Percentiles rank a stretch among this genome's conserved stretches.
Conservation (phyloP, 92 coral and sea anemone species). For the Bergia sp. region DNA sequence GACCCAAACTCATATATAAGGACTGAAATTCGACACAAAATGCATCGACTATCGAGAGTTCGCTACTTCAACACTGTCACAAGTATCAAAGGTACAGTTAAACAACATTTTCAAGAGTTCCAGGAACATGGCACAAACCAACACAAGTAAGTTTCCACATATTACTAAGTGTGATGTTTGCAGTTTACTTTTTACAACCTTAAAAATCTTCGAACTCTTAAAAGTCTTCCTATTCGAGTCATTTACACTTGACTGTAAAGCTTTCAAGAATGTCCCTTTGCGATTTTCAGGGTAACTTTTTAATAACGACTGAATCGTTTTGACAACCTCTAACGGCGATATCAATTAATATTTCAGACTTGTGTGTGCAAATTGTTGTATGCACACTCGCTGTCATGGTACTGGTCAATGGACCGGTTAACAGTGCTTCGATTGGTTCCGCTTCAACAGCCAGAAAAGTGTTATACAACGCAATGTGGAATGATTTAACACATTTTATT, state of each 20-base stretch:
- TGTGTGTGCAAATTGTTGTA: neutral
- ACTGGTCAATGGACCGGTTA: neutral
- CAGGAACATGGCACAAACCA: constrained; percentile 4
- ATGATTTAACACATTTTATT: neutral
- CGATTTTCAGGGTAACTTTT: too few relatives aligned
- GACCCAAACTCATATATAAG: neutral
- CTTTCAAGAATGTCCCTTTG: too few relatives aligned
- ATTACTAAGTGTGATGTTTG: neutral
- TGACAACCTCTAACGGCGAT: too few relatives aligned
- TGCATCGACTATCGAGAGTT: neutral
- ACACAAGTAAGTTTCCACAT: constrained; percentile 1
- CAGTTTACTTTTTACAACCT: neutral
- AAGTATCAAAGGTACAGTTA: neutral
- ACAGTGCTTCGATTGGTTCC: constrained; percentile 18
- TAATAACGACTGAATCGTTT: too few relatives aligned
- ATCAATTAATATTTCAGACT: neutral
- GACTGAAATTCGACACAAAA: neutral
- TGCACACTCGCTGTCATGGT: neutral
- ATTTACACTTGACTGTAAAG: neutral
- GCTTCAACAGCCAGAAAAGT: neutral
- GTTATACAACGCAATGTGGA: neutral
- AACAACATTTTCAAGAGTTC: neutral
- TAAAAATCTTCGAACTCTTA: neutral
- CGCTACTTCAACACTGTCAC: neutral
- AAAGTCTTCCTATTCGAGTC: neutral